These are phyloP conservation scores for Epinephelus lanceolatus DNA, from an alignment of 2,113 vertebrate species.

Conservation along the genomic window DNA sequence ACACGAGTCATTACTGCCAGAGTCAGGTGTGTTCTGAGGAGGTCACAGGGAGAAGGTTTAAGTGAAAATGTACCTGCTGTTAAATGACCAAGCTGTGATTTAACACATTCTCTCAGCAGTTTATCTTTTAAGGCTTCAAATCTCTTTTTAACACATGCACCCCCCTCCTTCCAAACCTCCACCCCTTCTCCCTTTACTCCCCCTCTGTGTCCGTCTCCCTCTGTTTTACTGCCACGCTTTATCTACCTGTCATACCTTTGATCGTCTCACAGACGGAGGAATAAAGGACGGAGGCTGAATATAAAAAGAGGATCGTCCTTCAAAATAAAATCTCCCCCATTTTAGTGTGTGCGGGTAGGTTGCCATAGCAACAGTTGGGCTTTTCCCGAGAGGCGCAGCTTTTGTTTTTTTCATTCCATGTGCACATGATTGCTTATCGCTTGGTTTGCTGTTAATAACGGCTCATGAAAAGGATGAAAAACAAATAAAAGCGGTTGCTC, in stretches of 20 bases:
- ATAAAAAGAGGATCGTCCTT: constrained; percentile 58
- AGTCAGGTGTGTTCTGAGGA: constrained; percentile 49
- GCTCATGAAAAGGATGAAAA: constrained; percentile 64
- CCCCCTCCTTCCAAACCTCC: neutral
- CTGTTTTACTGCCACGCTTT: constrained; percentile 37
- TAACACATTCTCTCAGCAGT: constrained; percentile 34
- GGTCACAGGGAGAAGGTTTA: constrained; percentile 22
- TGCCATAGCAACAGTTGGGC: constrained; percentile 84
- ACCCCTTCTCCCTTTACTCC: neutral
- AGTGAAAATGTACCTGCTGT: constrained; percentile 28
- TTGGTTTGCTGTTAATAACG: constrained; percentile 80
- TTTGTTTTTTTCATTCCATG: constrained; percentile 38
- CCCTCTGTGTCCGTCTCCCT: neutral
- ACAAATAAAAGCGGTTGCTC: constrained; percentile 63
- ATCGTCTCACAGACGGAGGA: constrained; percentile 43
- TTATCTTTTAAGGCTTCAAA: constrained; percentile 27
- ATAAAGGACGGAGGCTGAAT: constrained; percentile 50
- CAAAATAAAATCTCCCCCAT: constrained; percentile 53
- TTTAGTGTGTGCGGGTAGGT: constrained; percentile 57
- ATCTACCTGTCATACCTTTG: constrained; percentile 68
- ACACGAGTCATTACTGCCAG: constrained; percentile 1
- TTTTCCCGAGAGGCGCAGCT: constrained; percentile 52
- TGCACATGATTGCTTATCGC: constrained; percentile 63
- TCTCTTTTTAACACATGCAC: neutral
- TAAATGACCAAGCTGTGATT: constrained; percentile 48